Base-by-base conservation (phyloP, 1,140 invertebrate genomes). In the Tetraneura akinire region DNA sequence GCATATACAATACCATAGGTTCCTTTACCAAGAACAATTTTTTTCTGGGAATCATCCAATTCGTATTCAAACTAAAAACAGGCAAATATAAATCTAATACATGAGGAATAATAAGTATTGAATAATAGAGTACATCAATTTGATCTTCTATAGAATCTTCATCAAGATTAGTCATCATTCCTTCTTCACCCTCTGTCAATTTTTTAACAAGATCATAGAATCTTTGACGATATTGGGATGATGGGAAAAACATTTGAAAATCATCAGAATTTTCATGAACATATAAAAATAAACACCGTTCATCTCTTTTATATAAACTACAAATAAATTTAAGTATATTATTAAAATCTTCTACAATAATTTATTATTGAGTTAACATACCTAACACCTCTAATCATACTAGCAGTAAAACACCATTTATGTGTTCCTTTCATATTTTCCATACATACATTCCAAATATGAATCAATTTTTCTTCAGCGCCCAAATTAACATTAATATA, bases 161-260 rank as follows among this genome's bases (percentile, higher is more conserved):
- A 83, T 94, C 92, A 45, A 96, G 87, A 86, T 95, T 93, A 13
- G 93, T 92, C 73, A 96, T 91, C 84, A 92, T 91, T 57, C 93
- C 92, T 84, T 93, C 92, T 86, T 95, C 92, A 85, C 96, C 92
- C 10, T 91, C 91, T 0, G 94, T 95, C 85, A 97, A 89, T 86
- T 95, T 91, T 14, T 94, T 86, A 45, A 96, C 89, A 5, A 94
- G 85, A 83, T 94, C 91, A 85, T 94, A 92, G 83, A 96, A 94
- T 83, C 91, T 90, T 85, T 95, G 90, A 81, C 96, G 89, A 86
- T 94, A 95, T 62, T 90, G 83, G 66, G 92, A 90, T 0, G 96
- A 98, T 14, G 98, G 96, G 82, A 99, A 94, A 85, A 94, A 98
- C 87, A 99, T 97, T 90, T 99, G 97, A 87, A 99, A 99, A 87